phyloP scores from a whole-genome alignment of 2,797 vertebrate species.

The Coccyzus lansbergi region DNA sequence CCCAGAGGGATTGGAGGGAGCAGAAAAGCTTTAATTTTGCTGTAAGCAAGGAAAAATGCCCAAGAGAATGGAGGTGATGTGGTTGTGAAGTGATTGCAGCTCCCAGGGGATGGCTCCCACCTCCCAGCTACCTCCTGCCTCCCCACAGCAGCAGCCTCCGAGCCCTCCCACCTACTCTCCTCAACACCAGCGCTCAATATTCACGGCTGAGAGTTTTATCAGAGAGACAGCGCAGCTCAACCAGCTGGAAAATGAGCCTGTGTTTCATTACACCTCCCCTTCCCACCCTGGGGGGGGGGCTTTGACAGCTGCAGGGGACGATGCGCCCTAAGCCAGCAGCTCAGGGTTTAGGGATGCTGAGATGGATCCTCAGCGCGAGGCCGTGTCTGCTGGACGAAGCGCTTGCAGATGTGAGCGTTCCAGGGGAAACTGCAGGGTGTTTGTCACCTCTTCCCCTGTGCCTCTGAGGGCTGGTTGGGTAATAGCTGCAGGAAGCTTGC shows the following conservation, averaged over 20 bases:
- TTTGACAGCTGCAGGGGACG: rapidly evolving
- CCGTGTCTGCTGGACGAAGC: not conserved
- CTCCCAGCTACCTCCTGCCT: not conserved
- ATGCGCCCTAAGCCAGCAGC: rapidly evolving
- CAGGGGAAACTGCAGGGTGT: not conserved
- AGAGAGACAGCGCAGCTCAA: constrained; percentile 45
- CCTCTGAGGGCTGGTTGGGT: not conserved
- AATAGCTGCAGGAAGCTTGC: not conserved
- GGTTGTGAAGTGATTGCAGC: not conserved
- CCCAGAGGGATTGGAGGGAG: not conserved
- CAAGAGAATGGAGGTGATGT: rapidly evolving
- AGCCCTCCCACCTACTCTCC: not conserved
- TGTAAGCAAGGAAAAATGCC: not conserved
- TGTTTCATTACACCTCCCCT: not conserved
- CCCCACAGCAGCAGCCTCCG: not conserved
- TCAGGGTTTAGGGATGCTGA: not conserved
- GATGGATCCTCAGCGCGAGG: not conserved
- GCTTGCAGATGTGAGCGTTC: not conserved
- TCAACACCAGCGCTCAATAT: not conserved
- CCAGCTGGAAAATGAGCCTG: not conserved
- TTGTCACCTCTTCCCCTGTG: not conserved
- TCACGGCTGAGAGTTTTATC: constrained; percentile 55
- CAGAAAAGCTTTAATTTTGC: not conserved
- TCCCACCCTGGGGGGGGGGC: rapidly evolving
- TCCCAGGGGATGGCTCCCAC: not conserved